A percentile compares a stretch with the other conserved stretches of the same genome.
Conservation (phyloP, 2,797 vertebrate genomes). For the Sternotherus odoratus region DNA sequence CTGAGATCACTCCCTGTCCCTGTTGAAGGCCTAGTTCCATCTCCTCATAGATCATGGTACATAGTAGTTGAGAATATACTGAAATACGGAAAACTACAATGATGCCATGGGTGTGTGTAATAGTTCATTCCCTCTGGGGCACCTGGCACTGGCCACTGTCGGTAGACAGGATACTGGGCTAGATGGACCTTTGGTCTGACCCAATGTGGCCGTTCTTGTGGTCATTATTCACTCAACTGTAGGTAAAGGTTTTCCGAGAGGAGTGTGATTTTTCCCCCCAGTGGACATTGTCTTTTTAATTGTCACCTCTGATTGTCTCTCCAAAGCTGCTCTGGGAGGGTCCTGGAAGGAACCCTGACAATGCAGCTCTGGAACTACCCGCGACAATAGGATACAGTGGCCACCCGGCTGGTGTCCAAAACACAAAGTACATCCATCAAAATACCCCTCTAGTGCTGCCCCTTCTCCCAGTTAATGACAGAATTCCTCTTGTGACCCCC, state of each 20-base stretch:
- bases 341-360: neutral
- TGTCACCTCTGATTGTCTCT: neutral
- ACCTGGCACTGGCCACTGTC: neutral
- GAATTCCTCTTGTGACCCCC: neutral
- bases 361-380: neutral
- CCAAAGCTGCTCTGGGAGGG: neutral
- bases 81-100: neutral
- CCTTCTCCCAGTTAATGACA: neutral
- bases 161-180: too few relatives aligned
- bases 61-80: neutral
- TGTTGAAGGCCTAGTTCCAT: neutral
- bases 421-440: neutral
- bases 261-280: neutral
- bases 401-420: neutral
- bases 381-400: neutral
- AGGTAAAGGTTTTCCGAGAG: neutral
- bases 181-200: too few relatives aligned
- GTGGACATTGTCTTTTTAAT: neutral
- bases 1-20: too few relatives aligned
- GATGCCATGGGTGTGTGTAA: neutral
- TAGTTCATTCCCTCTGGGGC: neutral
- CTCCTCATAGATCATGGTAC: neutral
- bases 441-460: neutral
- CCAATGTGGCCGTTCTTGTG: too few relatives aligned
- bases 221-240: neutral